A percentile compares a stretch with the other conserved stretches of the same genome.
Evolutionary conservation across 2,797 vertebrate genomes (phyloP).

Genomic region (Argya squamiceps): DNA sequence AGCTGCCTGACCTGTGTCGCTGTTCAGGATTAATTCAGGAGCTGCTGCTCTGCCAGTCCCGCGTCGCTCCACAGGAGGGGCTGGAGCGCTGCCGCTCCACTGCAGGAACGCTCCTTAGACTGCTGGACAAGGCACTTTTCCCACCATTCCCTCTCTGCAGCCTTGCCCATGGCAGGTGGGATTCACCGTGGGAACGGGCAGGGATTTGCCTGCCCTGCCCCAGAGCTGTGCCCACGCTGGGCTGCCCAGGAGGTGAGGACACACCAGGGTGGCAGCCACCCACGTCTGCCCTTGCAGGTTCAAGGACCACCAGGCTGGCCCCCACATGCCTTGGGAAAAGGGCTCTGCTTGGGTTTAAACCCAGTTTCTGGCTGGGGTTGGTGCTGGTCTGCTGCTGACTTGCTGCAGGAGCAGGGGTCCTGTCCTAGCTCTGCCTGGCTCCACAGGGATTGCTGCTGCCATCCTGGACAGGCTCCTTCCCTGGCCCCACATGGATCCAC

Average conservation of each 20-base stretch:
- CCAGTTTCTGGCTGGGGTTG: not conserved
- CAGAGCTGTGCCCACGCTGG: fast-evolving
- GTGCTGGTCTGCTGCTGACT: not conserved
- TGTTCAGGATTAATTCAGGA: not conserved
- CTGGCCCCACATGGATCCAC: too few species aligned
- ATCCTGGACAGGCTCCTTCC: not conserved
- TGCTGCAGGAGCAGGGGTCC: not conserved
- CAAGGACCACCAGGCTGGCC: not conserved
- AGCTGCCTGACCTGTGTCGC: not conserved
- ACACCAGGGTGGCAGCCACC: fast-evolving
- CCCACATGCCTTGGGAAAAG: fast-evolving
- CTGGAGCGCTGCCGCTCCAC: not conserved
- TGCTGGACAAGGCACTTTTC: fast-evolving
- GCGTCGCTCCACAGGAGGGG: not conserved
- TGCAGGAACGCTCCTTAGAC: not conserved
- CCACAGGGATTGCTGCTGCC: not conserved
- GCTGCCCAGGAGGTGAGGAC: not conserved
- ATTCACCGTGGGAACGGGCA: not conserved
- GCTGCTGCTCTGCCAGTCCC: not conserved
- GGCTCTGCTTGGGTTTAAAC: not conserved
- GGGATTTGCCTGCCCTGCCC: not conserved
- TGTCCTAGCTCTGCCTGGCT: not conserved
- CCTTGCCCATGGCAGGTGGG: fast-evolving
- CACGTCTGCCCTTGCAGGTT: not conserved
- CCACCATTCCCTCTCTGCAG: fast-evolving